These are phyloP conservation scores for Catostylus mosaicus DNA, from an alignment of 30 jellyfish, hydroid and myxozoan species.

Conservation along the genomic window DNA sequence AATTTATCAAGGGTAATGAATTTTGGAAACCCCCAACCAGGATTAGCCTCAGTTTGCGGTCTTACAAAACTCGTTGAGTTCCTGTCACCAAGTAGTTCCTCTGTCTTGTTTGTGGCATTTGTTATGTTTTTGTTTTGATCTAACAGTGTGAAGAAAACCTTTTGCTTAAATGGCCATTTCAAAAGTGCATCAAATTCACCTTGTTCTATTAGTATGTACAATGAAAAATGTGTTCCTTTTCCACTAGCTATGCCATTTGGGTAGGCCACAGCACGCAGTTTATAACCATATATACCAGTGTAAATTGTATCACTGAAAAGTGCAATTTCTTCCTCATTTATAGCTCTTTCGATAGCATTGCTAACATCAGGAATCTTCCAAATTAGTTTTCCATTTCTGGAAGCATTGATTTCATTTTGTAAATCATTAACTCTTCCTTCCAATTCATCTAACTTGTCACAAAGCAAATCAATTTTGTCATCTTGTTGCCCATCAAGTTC, in stretches of 20 bases:
- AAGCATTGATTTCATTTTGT: conserved; percentile 49
- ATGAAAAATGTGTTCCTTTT: conserved; percentile 64
- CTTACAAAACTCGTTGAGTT: conserved; percentile 68
- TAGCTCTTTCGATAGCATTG: conserved; percentile 43
- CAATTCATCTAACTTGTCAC: conserved; percentile 69
- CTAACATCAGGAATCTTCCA: conserved; percentile 64
- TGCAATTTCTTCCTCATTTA: conserved; percentile 45
- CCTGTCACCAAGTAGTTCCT: conserved; percentile 71
- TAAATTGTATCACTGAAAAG: conserved; percentile 64
- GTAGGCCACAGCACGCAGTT: conserved; percentile 66
- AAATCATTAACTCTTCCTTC: conserved; percentile 51
- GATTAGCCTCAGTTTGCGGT: conserved; percentile 72
- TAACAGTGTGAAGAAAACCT: conserved; percentile 56
- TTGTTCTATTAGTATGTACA: conserved; percentile 59
- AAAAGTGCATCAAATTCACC: conserved; percentile 75
- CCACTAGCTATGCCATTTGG: conserved; percentile 85
- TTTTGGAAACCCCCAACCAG: conserved; percentile 95
- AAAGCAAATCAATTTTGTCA: conserved; percentile 63
- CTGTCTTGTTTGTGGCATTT: conserved; percentile 32
- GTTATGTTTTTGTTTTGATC: conserved; percentile 25
- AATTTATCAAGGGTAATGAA: conserved; percentile 65
- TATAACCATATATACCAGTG: conserved; percentile 84
- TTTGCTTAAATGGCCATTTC: conserved; percentile 85
- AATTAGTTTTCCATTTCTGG: conserved; percentile 74
- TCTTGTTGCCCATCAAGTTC: conserved; percentile 65